Evolutionary conservation across 2,797 vertebrate genomes (phyloP).

Genomic region (Silurus aristotelis): DNA sequence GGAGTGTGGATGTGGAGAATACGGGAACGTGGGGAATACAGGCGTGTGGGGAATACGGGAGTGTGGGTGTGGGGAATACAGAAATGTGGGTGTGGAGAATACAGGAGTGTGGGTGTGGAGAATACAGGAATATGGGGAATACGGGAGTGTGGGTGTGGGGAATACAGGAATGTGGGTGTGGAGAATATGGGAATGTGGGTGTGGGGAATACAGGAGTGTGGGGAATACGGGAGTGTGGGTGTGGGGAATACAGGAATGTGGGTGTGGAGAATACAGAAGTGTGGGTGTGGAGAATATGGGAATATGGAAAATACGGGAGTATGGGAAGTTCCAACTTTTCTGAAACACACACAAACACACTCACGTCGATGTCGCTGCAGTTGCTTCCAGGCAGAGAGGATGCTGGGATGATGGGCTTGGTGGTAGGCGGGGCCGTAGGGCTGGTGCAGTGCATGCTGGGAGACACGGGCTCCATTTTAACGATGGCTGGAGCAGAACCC

Average conservation of each 20-base stretch:
- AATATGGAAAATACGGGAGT: no score
- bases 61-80: no score
- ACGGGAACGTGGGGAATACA: no score
- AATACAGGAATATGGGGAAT: background rate
- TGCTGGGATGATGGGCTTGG: constrained; percentile 84
- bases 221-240: background rate
- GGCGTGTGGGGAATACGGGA: no score
- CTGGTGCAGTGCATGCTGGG: constrained; percentile 67
- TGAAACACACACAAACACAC: background rate
- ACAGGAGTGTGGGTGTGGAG: background rate
- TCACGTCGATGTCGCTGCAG: constrained; percentile 13
- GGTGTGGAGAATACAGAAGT: no score
- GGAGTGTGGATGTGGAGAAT: background rate
- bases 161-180: no score
- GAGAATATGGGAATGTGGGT: no score
- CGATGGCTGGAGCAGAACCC: constrained; percentile 73
- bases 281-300: no score
- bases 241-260: no score
- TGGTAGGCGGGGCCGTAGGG: constrained; percentile 58
- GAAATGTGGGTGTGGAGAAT: no score
- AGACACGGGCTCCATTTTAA: constrained; percentile 78
- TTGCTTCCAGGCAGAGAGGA: constrained; percentile 69
- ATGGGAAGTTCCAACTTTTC: background rate
- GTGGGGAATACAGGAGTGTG: no score
- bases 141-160: no score